Base-by-base conservation (phyloP, 23 tunicate species). In the Styela plicata region DNA sequence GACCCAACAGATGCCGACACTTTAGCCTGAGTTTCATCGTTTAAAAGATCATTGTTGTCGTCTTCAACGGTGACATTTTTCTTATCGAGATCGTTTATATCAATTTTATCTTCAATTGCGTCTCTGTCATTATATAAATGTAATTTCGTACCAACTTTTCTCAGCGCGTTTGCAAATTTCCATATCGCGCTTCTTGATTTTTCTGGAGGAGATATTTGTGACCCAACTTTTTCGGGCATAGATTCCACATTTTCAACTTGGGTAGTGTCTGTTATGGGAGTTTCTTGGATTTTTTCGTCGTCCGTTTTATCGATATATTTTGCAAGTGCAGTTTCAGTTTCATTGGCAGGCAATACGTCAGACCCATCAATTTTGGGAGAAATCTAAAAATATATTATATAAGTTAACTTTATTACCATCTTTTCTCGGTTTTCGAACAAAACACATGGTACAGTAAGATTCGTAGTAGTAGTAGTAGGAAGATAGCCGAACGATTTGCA, bases 71-170 rank as follows among this genome's bases (percentile, higher is more conserved):
- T 20, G 22, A 19, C 25, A 26, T 74, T 1, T 33, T 23, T 37
- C 5, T 33, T 13, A 19, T 36, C 32, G 0, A 7, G 25, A 26
- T 75, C 21, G 26, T 75, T 16, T 5, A 64, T 13, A 24, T 13
- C 80, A 18, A n/a, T n/a, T n/a, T n/a, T n/a, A n/a, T n/a, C n/a
- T n/a, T n/a, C 57, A 5, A 44, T 44, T 44, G 7, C 10, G 57
- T 44, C 57, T 44, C 70, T 71, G 36, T 84, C 94, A 21, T 78
- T 79, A 3, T 75, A 36, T 33, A 89, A 36, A 79, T 73, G 79
- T 34, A 89, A 74, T 66, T 89, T 89, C 27, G 94, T 78, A 71
- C 88, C 88, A 63, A 89, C 57, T 71, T 82, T 73, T 24, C 70
- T 80, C 22, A 89, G 5, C 17, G 44, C 73, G 64, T 89, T 89